Evolutionary conservation across 2,888 invertebrate species (phyloP).

Genomic region (Stenichneumon culpator): DNA sequence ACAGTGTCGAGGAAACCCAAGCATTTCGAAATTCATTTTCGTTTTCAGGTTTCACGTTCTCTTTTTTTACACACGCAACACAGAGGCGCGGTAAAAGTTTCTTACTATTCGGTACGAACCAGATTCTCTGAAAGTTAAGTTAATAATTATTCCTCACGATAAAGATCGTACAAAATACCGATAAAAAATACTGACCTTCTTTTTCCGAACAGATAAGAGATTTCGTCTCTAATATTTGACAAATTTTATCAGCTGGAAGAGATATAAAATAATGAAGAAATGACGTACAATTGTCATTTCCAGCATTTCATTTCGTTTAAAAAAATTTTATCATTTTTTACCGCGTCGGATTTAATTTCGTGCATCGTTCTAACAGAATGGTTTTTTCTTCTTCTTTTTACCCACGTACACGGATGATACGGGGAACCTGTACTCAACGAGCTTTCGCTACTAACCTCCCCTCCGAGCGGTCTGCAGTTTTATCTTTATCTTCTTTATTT

Average conservation of each 20-base stretch:
- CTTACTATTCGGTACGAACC: too few relatives aligned
- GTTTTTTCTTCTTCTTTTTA: neutral
- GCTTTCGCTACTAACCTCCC: neutral
- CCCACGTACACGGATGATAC: neutral
- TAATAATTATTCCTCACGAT: neutral
- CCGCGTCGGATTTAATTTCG: conserved; percentile 5
- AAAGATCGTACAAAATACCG: too few relatives aligned
- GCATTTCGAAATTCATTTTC: too few relatives aligned
- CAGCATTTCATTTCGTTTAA: neutral
- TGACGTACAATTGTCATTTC: neutral
- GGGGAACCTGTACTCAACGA: neutral
- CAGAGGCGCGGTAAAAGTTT: too few relatives aligned
- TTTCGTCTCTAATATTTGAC: neutral
- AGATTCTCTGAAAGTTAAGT: neutral
- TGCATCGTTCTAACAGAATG: neutral
- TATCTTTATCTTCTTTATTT: neutral
- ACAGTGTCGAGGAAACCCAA: too few relatives aligned
- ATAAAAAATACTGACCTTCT: neutral
- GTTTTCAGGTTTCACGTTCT: too few relatives aligned
- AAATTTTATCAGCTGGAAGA: neutral
- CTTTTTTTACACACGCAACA: too few relatives aligned
- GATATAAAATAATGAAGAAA: neutral
- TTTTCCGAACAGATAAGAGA: neutral
- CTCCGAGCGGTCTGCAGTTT: neutral
- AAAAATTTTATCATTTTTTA: neutral